Evolutionary conservation across 2,797 vertebrate genomes (phyloP).

Genomic region (Buceros bicornis): DNA sequence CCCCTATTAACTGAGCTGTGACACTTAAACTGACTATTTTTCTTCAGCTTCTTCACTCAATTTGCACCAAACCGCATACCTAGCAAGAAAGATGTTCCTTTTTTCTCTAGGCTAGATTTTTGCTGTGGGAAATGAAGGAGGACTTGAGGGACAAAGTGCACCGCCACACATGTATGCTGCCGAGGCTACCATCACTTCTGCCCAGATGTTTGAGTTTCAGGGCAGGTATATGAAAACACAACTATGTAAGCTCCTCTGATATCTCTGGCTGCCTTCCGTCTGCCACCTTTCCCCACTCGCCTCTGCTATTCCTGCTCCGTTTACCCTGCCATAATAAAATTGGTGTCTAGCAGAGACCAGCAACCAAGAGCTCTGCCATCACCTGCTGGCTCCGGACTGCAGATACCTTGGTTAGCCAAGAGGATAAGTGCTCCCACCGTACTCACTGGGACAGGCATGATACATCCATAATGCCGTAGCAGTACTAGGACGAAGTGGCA

Average conservation of each 20-base stretch:
- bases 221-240: neutral
- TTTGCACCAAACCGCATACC: neutral
- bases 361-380: neutral
- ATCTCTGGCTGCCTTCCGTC: neutral
- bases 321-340: slow-evolving; percentile 17
- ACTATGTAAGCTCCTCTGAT: neutral
- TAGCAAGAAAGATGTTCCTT: slow-evolving; percentile 18
- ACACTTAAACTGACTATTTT: slow-evolving; percentile 55
- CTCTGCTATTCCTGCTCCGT: neutral
- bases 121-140: neutral
- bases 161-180: accelerated
- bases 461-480: neutral
- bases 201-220: neutral
- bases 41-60: slow-evolving; percentile 39
- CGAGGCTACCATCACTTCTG: neutral
- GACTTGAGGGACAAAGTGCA: neutral
- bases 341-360: neutral
- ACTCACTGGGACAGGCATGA: neutral
- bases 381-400: neutral
- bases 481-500: accelerated
- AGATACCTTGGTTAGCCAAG: neutral
- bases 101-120: neutral
- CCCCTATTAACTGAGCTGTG: slow-evolving; percentile 46
- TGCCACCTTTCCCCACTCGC: neutral
- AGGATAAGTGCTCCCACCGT: neutral